A percentile compares a stretch with the other conserved stretches of the same genome.
phyloP scores from a whole-genome alignment of 2,797 vertebrate species.

The Sebastes minor region DNA sequence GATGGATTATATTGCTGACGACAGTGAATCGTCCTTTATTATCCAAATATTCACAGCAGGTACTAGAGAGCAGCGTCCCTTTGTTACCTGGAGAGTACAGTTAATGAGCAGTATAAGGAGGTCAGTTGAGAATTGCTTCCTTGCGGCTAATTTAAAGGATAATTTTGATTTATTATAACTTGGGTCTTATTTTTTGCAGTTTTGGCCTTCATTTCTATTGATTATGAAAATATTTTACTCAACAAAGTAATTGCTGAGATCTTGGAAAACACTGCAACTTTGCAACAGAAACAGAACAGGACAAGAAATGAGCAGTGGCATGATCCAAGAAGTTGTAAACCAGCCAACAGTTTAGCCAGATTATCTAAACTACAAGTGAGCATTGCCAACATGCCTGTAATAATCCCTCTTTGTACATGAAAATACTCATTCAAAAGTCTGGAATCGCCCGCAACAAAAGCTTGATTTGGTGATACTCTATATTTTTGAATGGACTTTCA shows the following conservation, averaged over 20 bases:
- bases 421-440: background rate
- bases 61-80: background rate
- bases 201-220: background rate
- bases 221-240: background rate
- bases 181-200: background rate
- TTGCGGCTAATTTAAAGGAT: background rate
- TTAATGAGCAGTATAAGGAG: slow-evolving; percentile 1
- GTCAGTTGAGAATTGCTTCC: slow-evolving; percentile 1
- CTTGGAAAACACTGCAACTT: background rate
- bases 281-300: background rate
- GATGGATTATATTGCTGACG: slow-evolving; percentile 35
- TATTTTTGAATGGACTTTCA: background rate
- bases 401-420: background rate
- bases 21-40: slow-evolving; percentile 9
- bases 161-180: background rate
- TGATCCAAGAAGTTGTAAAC: background rate
- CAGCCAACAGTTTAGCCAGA: slow-evolving; percentile 9
- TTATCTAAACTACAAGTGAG: background rate
- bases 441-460: background rate
- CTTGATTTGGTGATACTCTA: background rate
- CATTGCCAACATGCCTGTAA: background rate
- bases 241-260: background rate
- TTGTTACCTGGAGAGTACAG: slow-evolving; percentile 2
- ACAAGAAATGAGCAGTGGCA: background rate
- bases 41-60: slow-evolving; percentile 19